Evolutionary conservation across 2,113 vertebrate species (phyloP), one percentile per base, ranked within the genome.

Genomic region (Phrynosoma blainvillii): DNA sequence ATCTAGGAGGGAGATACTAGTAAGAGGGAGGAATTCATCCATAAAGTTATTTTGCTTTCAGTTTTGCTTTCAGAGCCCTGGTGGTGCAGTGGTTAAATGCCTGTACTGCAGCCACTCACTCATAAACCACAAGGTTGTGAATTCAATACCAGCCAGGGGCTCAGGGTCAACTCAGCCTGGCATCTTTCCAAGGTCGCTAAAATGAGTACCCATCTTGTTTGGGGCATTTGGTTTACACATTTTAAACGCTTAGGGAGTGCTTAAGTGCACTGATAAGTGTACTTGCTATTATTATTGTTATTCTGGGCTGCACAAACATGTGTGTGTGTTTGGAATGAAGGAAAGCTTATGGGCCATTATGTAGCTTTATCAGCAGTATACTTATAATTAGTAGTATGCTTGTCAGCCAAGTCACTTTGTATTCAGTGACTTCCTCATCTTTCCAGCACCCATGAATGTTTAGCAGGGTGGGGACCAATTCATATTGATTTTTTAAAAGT

Each of bases 391-490:
- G 30, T 56, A 83, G 47, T 16, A 42, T 76, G 59, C n/a, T 5
- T 91, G 30, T 12, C 0, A 1, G 89, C 87, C 76, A 94, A 89
- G 89, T 91, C 56, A 56, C 92, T 95, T 93, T 93, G 14, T 87
- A 80, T 93, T 92, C 88, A 88, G 30, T 70, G 86, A 81, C 65
- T 87, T 83, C 14, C 62, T 93, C 87, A 65, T 70, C 85, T 82
- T 90, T 94, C 89, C 89, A 94, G 93, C 94, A 94, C 93, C 89
- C 52, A 90, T 79, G 40, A 85, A 93, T 86, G 79, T 91, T 92
- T 52, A 82, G 86, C 42, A 84, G 66, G 7, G 71, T 91, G 85
- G 89, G 65, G 59, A 16, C 56, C 56, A 86, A 91, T 91, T 92
- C n/a, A 65, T 92, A 96, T 84, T 91, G 91, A 94, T 93, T 92